A percentile compares a stretch with the other conserved stretches of the same genome.
phyloP scores from a whole-genome alignment of 2,888 invertebrate genomes.

The Dryococelus australis region DNA sequence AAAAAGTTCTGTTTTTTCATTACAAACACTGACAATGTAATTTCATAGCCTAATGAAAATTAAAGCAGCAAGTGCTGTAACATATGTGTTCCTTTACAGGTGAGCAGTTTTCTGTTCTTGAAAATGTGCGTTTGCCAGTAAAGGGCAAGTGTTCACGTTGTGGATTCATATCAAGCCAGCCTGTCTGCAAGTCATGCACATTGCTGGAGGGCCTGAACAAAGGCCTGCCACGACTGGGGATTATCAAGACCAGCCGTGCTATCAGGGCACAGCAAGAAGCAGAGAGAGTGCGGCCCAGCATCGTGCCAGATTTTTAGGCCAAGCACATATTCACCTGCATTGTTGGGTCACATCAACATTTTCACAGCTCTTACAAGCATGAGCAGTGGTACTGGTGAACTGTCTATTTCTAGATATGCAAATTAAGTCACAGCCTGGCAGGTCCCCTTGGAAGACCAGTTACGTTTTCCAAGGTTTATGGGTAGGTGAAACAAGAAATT shows the following conservation, averaged over 20 bases:
- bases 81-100: constrained; percentile 62
- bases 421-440: too few relatives aligned
- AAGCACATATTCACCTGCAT: background rate
- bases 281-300: constrained; percentile 23
- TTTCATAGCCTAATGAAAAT: too few relatives aligned
- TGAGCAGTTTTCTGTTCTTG: constrained; percentile 84
- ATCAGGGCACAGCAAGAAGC: constrained; percentile 69
- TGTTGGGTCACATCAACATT: too few relatives aligned
- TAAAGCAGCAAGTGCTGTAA: too few relatives aligned
- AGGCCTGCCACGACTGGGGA: constrained; percentile 89
- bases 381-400: too few relatives aligned
- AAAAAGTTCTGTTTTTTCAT: too few relatives aligned
- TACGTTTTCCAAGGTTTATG: too few relatives aligned
- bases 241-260: constrained; percentile 86
- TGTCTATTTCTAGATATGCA: too few relatives aligned
- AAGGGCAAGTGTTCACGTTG: constrained; percentile 84
- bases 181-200: constrained; percentile 95
- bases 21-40: too few relatives aligned
- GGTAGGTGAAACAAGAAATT: too few relatives aligned
- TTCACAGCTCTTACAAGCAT: too few relatives aligned
- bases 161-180: constrained; percentile 90
- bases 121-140: constrained; percentile 80
- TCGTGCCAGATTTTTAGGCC: background rate
- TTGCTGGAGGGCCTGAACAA: constrained; percentile 94
- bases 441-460: too few relatives aligned